Evolutionary conservation across 1,140 invertebrate species (phyloP), one percentile per base, ranked within the genome.

Genomic region (Nixonia krombeini): DNA sequence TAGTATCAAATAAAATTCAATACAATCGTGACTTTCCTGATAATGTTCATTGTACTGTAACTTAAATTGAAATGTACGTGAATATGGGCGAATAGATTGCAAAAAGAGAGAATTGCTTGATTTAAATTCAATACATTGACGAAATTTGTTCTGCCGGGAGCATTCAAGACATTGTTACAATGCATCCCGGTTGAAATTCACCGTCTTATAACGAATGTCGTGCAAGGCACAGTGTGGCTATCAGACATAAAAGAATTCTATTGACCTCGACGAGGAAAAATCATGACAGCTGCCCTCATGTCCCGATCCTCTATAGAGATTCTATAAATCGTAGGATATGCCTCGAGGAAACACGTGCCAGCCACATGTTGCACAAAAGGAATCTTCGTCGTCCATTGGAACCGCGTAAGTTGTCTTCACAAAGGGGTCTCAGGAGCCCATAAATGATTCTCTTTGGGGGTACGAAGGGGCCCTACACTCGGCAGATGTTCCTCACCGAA

Each of bases 291-390:
- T 81, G 77, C 44, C 28, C 52, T 16, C 52, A 28, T 62, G 28
- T 74, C 65, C 49, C 26, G 45, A 67, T 71, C 64, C 45, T 68
- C 45, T 58, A 49, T 52, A 40, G 61, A 28, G 57, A 74, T 77
- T 58, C 66, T 74, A 76, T 79, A 79, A 75, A 78, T 76, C 75
- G 72, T 64, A 52, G 38, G 42, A 59, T 61, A 38, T 66, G 73
- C 65, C 70, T 68, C 55, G 61, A 56, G 70, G 73, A 79, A 80
- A 85, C 83, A 84, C 83, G 83, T 85, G 83, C 75, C 81, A 35
- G 71, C 81, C 83, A 84, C 80, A 84, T 85, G 81, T 82, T 82
- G 81, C 79, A 81, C 70, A 78, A 82, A 82, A 79, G 78, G 72
- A 81, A 81, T 81, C 76, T 65, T 72, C 51, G 59, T 64, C 50